These are phyloP conservation scores for Philopotamus ludificatus DNA, from an alignment of 1,140 invertebrate genomes.

Conservation along the genomic window DNA sequence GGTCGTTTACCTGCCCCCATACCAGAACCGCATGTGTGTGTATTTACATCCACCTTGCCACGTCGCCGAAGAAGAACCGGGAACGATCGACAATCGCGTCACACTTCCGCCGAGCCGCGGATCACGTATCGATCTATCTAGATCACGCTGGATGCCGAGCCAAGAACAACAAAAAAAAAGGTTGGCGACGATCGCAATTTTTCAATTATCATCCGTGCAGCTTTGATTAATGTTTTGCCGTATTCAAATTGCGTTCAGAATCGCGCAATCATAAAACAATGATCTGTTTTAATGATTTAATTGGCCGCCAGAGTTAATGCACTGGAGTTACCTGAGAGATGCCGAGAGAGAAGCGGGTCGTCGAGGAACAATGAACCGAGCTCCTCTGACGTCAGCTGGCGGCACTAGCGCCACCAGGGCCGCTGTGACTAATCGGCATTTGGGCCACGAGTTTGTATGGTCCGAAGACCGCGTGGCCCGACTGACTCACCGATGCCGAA, in stretches of 20 bases:
- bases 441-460: neutral
- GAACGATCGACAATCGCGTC: slow-evolving; percentile 1
- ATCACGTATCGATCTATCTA: neutral
- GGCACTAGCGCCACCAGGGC: slow-evolving; percentile 2
- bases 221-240: too few species aligned
- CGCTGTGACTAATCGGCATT: slow-evolving; percentile 9
- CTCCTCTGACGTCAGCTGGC: slow-evolving; percentile 12
- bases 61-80: neutral
- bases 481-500: neutral
- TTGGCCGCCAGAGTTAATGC: slow-evolving; percentile 10
- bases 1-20: slow-evolving; percentile 40
- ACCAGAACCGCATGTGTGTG: neutral
- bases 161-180: too few species aligned
- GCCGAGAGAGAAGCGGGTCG: slow-evolving; percentile 19
- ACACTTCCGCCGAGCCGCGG: slow-evolving; percentile 6
- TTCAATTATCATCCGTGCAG: too few species aligned
- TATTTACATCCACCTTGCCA: slow-evolving; percentile 12
- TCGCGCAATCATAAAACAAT: neutral
- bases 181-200: too few species aligned
- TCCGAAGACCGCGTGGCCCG: neutral
- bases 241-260: too few species aligned
- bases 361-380: slow-evolving; percentile 25
- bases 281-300: slow-evolving; percentile 17
- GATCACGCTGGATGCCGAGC: too few species aligned
- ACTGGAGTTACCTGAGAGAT: slow-evolving; percentile 16